Base-by-base conservation (phyloP, 2,113 vertebrate genomes). In the Reinhardtius hippoglossoides region DNA sequence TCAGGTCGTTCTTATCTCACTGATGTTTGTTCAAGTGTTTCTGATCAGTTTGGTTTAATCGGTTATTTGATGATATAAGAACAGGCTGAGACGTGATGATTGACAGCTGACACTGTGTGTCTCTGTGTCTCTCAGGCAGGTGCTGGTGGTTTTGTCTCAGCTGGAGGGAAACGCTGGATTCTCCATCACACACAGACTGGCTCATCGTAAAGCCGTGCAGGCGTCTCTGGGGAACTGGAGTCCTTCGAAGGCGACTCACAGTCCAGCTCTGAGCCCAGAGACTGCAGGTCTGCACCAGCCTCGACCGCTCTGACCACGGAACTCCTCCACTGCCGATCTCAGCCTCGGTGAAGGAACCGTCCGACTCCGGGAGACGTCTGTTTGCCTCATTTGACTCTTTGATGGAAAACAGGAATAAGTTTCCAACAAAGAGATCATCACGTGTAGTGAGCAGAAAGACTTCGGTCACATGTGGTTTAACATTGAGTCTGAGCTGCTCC, bases 121-220 rank as follows among this genome's bases (percentile, higher is more conserved):
- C 9, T 56, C 21, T 24, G 9, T 24, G 21, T 55, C 4, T 23
- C 48, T 68, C 15, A 98, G 97, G 87, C 97, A 98, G 94, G 97
- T 97, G 83, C 89, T 98, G 77, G 97, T 98, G 94, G 97, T 98
- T 81, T 89, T 98, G 66, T 98, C 97, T 24, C 97, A 98, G 93
- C 92, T 98, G 92, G 97, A 98, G 83, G 97, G 97, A 57, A 98
- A 98, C 0, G 96, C 97, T 0, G 97, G 97, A 0, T 98, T 98
- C 94, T 98, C 97, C 91, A 97, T 98, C 93, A 98, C 97, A 0
- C 97, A 98, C 91, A 94, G 97, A 59, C 90, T 98, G 91, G 96
- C 96, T 0, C 97, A 98, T 74, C 95, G 97, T 13, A 98, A 98
- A 78, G 97, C 97, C 0, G 94, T 94, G 15, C 96, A 97, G 93